Evolutionary conservation across 2,888 invertebrate species (phyloP), one percentile per base, ranked within the genome.

Genomic region (Scaptomyza tumidula): DNA sequence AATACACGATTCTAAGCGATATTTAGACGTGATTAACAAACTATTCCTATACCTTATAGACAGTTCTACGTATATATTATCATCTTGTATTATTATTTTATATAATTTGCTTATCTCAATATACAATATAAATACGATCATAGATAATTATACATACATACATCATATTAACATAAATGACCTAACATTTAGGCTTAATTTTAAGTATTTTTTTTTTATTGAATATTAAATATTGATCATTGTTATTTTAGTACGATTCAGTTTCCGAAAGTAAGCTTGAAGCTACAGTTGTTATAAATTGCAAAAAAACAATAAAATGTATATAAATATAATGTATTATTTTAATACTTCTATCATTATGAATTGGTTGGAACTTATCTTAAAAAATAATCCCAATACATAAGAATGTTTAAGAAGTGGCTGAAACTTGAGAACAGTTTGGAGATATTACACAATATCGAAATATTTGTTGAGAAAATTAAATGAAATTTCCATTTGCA

Each of bases 1-100:
- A 96, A 97, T 88, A 96, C 96, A 80, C 94, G 97, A 86, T 97
- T 97, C 91, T 90, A 88, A 69, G 19, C 6, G 11, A 24, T 3
- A 24, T 39, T 7, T 6, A 24, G 27, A 48, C 5, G 46, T 48
- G 41, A 29, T 16, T 33, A n/a, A 10, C 33, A n/a, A 10, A 50
- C 14, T 52, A 24, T 14, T 24, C 11, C 37, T n/a, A n/a, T 11
- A 13, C 6, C 35, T 24, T 27, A 31, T n/a, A 5, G 41, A 29
- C 29, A 43, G 3, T n/a, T 53, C 31, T 31, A 31, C 31, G 14
- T 13, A 33, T 33, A 44, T 31, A 29, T 24, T 50, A 29, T 46
- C 45, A 63, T 49, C 54, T 14, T 56, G 55, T 74, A 68, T 73
- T 70, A 64, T 70, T 64, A 59, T 55, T 41, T 41, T 10, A 41